Evolutionary conservation across 2,113 vertebrate genomes (phyloP).

Genomic region (Antechinus flavipes): DNA sequence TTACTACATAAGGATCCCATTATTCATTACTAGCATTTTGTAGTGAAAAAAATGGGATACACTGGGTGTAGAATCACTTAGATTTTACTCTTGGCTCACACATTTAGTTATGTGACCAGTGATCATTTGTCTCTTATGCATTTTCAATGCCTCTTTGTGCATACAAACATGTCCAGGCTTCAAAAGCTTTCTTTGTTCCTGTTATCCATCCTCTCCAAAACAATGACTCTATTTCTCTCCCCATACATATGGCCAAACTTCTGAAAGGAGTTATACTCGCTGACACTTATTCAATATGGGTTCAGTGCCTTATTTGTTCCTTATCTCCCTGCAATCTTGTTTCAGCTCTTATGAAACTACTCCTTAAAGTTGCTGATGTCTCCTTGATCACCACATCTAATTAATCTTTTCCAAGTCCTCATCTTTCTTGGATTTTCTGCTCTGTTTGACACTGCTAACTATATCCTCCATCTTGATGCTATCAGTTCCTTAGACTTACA

Average conservation of each 20-base stretch:
- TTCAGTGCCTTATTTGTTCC: not conserved
- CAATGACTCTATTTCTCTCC: not conserved
- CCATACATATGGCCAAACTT: not conserved
- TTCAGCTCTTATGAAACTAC: not conserved
- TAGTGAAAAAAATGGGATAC: not conserved
- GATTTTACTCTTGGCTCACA: not conserved
- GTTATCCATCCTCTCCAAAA: not conserved
- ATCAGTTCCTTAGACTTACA: not conserved
- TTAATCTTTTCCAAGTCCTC: not conserved
- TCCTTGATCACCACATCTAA: not conserved
- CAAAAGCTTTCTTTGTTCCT: not conserved
- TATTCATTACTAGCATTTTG: not conserved
- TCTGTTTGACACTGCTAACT: not conserved
- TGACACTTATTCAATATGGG: not conserved
- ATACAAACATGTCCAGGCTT: not conserved
- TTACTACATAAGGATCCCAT: not conserved
- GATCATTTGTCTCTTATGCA: not conserved
- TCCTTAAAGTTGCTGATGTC: not conserved
- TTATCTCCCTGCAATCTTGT: not conserved
- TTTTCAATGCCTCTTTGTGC: not conserved
- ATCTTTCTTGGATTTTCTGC: not conserved
- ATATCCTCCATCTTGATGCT: not conserved
- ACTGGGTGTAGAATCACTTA: not conserved
- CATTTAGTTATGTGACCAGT: not conserved
- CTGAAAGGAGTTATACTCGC: not conserved